These are phyloP conservation scores for Trogon melanurus DNA, from an alignment of 2,113 vertebrate species.

Conservation along the genomic window DNA sequence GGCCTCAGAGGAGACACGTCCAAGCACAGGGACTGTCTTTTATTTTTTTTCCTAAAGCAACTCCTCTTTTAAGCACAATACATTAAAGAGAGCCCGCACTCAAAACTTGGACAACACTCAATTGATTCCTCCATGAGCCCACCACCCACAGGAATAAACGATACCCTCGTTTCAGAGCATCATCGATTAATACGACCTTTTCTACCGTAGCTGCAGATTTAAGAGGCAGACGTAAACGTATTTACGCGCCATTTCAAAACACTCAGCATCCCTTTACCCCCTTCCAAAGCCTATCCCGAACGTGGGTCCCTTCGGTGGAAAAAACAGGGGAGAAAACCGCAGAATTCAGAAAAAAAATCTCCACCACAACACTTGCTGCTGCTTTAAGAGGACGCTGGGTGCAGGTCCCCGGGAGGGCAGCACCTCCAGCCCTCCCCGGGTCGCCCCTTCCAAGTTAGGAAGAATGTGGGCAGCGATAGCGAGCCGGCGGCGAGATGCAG, in stretches of 20 bases:
- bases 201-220: neutral
- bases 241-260: neutral
- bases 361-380: neutral
- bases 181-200: neutral
- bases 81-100: neutral
- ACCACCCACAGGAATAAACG: neutral
- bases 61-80: neutral
- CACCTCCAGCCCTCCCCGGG: slow-evolving; percentile 41
- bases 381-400: neutral
- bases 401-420: slow-evolving; percentile 12
- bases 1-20: neutral
- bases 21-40: neutral
- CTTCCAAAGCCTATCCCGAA: neutral
- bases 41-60: neutral
- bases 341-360: slow-evolving; percentile 2
- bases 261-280: neutral
- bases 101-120: neutral
- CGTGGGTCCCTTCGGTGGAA: neutral
- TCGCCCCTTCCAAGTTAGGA: slow-evolving; percentile 48
- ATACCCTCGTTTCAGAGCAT: neutral
- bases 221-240: neutral
- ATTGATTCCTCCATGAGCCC: neutral
- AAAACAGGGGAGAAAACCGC: neutral
- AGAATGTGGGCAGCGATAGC: slow-evolving; percentile 25
- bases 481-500: neutral